Evolutionary conservation across 2,888 invertebrate genomes (phyloP).

Genomic region (Drosophila barbarae): DNA sequence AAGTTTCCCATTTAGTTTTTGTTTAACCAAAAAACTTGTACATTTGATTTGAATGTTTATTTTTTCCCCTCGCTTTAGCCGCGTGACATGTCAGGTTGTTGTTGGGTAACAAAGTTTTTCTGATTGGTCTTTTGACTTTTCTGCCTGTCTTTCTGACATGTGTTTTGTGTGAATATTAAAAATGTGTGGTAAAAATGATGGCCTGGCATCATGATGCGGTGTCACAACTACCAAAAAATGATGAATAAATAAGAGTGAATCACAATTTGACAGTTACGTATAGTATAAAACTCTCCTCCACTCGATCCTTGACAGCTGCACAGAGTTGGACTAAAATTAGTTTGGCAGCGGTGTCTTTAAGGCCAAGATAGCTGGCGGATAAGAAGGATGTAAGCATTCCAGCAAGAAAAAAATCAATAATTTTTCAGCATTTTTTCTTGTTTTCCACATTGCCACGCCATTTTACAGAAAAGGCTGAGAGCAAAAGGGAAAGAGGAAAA

Average conservation of each 20-base stretch:
- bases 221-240: slow-evolving; percentile 59
- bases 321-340: slow-evolving; percentile 21
- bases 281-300: neutral
- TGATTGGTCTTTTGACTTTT: slow-evolving; percentile 42
- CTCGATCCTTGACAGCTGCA: slow-evolving; percentile 59
- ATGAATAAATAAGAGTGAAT: slow-evolving; percentile 62
- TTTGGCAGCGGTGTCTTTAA: slow-evolving; percentile 41
- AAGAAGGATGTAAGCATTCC: neutral
- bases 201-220: slow-evolving; percentile 38
- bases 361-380: slow-evolving; percentile 7
- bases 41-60: slow-evolving; percentile 20
- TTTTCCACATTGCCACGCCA: slow-evolving; percentile 59
- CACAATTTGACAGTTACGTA: slow-evolving; percentile 61
- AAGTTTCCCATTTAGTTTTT: slow-evolving; percentile 10
- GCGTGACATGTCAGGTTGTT: slow-evolving; percentile 59
- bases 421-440: slow-evolving; percentile 22
- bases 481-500: slow-evolving; percentile 9
- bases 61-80: slow-evolving; percentile 5
- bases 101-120: slow-evolving; percentile 33
- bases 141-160: slow-evolving; percentile 33
- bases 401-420: slow-evolving; percentile 58
- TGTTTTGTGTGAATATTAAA: slow-evolving; percentile 42
- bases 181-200: slow-evolving; percentile 49
- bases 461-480: slow-evolving; percentile 43
- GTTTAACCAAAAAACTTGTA: slow-evolving; percentile 17